Evolutionary conservation across 1,140 invertebrate species (phyloP), one percentile per base, ranked within the genome.

Genomic region (Dermatophagoides farinae): DNA sequence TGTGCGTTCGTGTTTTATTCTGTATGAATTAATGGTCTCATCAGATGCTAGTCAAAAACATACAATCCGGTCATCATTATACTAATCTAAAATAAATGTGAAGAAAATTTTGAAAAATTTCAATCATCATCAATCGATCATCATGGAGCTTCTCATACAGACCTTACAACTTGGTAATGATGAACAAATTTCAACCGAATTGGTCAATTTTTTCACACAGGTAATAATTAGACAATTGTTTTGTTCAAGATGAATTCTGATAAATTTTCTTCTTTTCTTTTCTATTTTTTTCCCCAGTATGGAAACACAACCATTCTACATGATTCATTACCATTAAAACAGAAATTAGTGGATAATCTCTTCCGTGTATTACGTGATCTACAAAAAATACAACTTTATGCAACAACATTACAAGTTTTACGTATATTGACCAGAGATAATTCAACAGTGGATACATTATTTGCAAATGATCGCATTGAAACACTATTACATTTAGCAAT

Each of bases 381-480:
- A 39, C 9, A 46, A 18, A n/a, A 40, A 11, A 22, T 44, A 10
- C 11, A 55, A 18, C 22, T 47, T 38, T 61, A 46, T 49, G 11
- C 16, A 16, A 9, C 59, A 10, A 68, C 62, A 52, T 60, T 71
- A 46, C 63, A 66, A 51, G 62, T 61, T 0, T 60, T 70, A 38
- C 64, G 70, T 43, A 70, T 71, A 25, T 60, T 71, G 16, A 69
- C 66, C 46, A 79, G 86, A 40, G 85, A 88, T 63, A 85, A 85
- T 73, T 74, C 73, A 41, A 75, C 79, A 59, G 71, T 88, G n/a
- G 76, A 84, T 65, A 76, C 79, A 65, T 69, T 86, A 40, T 75
- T 85, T 46, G 80, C 77, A 67, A 75, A 78, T 46, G 77, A 82
- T 64, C 79, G 78, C 74, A 71, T 87, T 49, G 73, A 77, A 63